phyloP scores from a whole-genome alignment of 2,888 invertebrate species.

The Lamproptera curius region DNA sequence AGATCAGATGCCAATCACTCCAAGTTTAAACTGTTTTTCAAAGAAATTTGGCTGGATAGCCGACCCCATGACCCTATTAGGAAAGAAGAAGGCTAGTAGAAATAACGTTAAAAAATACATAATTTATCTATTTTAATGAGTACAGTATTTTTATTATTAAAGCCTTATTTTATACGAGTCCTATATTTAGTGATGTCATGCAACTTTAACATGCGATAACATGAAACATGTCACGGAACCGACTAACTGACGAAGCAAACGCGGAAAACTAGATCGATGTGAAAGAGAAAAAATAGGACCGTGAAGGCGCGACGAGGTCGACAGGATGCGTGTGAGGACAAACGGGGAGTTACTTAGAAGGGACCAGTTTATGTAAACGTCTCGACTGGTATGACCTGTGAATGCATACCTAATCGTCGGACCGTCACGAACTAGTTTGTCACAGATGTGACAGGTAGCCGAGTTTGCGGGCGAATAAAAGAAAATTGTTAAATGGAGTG shows the following conservation, averaged over 20 bases:
- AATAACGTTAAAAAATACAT: too few species aligned
- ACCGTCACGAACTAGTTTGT: constrained; percentile 32
- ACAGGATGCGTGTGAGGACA: constrained; percentile 58
- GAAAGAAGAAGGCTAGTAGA: too few species aligned
- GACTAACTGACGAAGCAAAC: constrained; percentile 28
- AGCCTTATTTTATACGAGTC: too few species aligned
- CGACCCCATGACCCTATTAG: too few species aligned
- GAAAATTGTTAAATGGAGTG: constrained; percentile 34
- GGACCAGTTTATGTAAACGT: constrained; percentile 38
- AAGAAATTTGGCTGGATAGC: too few species aligned
- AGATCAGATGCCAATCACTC: too few species aligned
- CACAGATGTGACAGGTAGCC: constrained; percentile 13
- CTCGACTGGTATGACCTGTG: constrained; percentile 29
- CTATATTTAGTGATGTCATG: too few species aligned
- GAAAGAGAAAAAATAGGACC: constrained; percentile 48
- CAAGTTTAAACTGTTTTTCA: too few species aligned
- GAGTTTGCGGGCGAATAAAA: constrained; percentile 30
- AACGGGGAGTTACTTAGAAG: constrained; percentile 30
- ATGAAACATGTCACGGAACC: constrained; percentile 16
- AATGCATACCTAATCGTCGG: constrained; percentile 27
- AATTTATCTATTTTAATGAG: too few species aligned
- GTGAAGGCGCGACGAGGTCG: constrained; percentile 44
- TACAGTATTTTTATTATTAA: too few species aligned
- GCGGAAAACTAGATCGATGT: constrained; percentile 46
- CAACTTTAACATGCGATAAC: too few species aligned